Conservation (phyloP, 1,140 invertebrate genomes). For the Cotesia glomerata region DNA sequence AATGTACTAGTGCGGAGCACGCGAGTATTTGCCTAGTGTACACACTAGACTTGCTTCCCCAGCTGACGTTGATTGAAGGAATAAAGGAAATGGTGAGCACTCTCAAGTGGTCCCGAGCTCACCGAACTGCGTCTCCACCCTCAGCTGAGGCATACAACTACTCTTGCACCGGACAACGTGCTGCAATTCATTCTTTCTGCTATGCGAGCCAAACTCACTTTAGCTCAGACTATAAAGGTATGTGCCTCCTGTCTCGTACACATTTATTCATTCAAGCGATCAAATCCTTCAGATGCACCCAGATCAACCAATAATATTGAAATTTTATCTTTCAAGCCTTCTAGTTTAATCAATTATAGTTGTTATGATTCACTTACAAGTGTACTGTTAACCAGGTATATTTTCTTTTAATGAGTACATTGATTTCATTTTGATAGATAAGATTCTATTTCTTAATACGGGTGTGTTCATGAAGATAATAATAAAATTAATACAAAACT, state of each 20-base stretch:
- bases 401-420: too few relatives aligned
- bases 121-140: slow-evolving; percentile 26
- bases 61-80: slow-evolving; percentile 65
- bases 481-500: not conserved
- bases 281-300: too few relatives aligned
- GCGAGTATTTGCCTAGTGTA: slow-evolving; percentile 61
- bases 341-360: too few relatives aligned
- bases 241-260: too few relatives aligned
- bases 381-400: too few relatives aligned
- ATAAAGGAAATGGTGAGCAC: slow-evolving; percentile 61
- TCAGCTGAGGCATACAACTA: slow-evolving; percentile 31
- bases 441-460: not conserved
- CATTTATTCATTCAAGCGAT: too few relatives aligned
- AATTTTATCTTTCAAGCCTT: too few relatives aligned
- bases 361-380: too few relatives aligned
- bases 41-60: slow-evolving; percentile 61
- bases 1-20: slow-evolving; percentile 53
- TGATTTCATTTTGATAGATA: not conserved
- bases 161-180: slow-evolving; percentile 16
- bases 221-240: too few relatives aligned
- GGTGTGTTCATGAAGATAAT: not conserved
- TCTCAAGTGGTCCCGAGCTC: slow-evolving; percentile 41
- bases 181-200: not conserved
- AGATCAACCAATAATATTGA: too few relatives aligned
- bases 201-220: not conserved